Percentiles rank a stretch among this genome's conserved stretches.
These are phyloP conservation scores for Amphiprion percula DNA, from an alignment of 2,113 vertebrate species.

Conservation along the genomic window DNA sequence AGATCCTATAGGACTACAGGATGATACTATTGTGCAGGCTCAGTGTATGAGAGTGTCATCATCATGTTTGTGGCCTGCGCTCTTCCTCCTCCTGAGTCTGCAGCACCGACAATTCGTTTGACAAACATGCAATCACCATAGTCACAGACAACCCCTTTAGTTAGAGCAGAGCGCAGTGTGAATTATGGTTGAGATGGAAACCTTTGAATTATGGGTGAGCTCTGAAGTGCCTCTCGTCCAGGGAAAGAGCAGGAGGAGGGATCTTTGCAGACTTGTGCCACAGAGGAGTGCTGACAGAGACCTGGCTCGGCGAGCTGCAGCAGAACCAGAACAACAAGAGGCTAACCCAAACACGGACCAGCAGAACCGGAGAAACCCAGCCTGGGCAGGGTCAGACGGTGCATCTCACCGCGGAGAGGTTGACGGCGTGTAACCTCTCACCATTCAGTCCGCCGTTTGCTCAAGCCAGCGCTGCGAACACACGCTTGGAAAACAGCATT, in stretches of 20 bases:
- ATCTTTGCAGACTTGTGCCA: slow-evolving; percentile 65
- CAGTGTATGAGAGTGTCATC: slow-evolving; percentile 60
- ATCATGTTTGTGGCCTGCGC: slow-evolving; percentile 61
- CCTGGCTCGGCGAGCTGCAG: slow-evolving; percentile 64
- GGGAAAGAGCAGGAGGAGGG: slow-evolving; percentile 68
- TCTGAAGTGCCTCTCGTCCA: slow-evolving; percentile 73
- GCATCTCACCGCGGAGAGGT: slow-evolving; percentile 68
- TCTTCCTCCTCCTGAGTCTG: slow-evolving; percentile 59
- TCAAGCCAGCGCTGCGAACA: slow-evolving; percentile 60
- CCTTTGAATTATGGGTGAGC: slow-evolving; percentile 83
- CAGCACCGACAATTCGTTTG: slow-evolving; percentile 77
- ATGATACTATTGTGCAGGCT: slow-evolving; percentile 39
- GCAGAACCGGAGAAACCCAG: slow-evolving; percentile 65
- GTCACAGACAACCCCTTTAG: slow-evolving; percentile 82
- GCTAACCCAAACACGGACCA: slow-evolving; percentile 72
- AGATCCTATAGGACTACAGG: slow-evolving; percentile 33
- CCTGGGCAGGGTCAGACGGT: slow-evolving; percentile 64
- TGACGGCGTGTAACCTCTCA: slow-evolving; percentile 59
- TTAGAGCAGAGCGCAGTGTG: slow-evolving; percentile 77
- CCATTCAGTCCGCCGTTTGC: slow-evolving; percentile 48
- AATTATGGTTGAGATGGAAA: slow-evolving; percentile 83
- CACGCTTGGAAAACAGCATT: slow-evolving; percentile 78
- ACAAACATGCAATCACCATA: slow-evolving; percentile 83
- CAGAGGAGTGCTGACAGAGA: slow-evolving; percentile 69
- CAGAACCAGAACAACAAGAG: slow-evolving; percentile 77